Base-by-base conservation (phyloP, 2,797 vertebrate species). In the Alcedo atthis region DNA sequence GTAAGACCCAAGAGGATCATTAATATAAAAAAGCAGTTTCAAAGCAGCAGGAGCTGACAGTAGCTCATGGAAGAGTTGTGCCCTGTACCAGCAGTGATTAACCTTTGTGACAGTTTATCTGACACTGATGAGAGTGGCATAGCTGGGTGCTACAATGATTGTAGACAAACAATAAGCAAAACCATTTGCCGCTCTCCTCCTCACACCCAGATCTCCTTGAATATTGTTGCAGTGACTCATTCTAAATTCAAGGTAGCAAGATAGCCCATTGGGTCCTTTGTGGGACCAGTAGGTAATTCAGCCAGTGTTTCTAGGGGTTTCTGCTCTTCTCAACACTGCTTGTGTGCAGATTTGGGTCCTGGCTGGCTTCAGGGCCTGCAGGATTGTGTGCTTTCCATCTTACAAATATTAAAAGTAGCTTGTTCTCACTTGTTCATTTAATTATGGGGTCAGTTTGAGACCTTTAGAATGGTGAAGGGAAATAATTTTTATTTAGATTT, bases 351-450 rank as follows among this genome's bases (percentile, higher is more conserved):
- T 7, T 77, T n/a, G 33, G 74, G 63, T 43, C 33, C 45, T 20
- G 6, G 48, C 68, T 75, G 71, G 15, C 48, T 82, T 43, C 49
- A 35, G 19, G 46, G 33, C 26, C 9, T 32, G 46, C 76, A 76
- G 69, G 51, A 78, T 62, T 35, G 4, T 6, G 12, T 42, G 21
- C 5, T 79, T 88, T 51, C 63, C 71, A 26, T 32, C 68, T 68
- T 84, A 45, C 57, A 57, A 12, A 62, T 67, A 73, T 28, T 74
- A 61, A 63, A 91, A 80, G 53, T 55, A 66, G 81, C 78, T 62
- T 69, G 67, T 73, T 86, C 43, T 68, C 75, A 74, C 85, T 87
- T 58, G 62, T n/a, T 87, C 35, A 28, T 90, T 89, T 90, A 82
- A 87, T 85, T 90, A 33, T 17, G 32, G 43, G 75, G 33, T 80